Percentiles rank a stretch among this genome's conserved stretches.
Conservation (phyloP, 2,113 vertebrate genomes). For the Nestor notabilis region DNA sequence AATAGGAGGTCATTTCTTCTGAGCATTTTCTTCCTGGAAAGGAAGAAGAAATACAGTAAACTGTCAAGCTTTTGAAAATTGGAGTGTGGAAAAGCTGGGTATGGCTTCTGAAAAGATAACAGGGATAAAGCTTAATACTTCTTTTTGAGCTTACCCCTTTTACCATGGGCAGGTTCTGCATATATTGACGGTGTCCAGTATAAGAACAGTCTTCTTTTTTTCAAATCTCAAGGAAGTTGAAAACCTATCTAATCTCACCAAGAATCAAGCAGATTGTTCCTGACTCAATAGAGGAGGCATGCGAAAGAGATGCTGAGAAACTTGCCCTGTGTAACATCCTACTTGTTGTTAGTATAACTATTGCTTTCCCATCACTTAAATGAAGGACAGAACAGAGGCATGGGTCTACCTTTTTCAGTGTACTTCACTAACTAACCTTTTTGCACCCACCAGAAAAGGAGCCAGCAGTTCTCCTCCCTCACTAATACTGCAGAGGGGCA, state of each 20-base stretch:
- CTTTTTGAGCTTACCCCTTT: background rate
- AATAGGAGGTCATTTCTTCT: slow-evolving; percentile 59
- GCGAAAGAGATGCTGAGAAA: background rate
- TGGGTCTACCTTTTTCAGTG: fast-evolving
- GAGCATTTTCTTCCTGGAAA: slow-evolving; percentile 40
- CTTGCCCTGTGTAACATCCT: background rate
- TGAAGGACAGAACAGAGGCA: background rate
- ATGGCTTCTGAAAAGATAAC: background rate
- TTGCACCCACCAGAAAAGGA: background rate
- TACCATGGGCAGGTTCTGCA: background rate
- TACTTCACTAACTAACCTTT: background rate
- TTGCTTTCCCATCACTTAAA: background rate
- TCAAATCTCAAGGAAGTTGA: background rate
- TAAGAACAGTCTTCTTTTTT: background rate
- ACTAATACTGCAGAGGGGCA: background rate
- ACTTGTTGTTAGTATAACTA: background rate
- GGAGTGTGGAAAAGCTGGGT: background rate
- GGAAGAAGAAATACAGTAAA: slow-evolving; percentile 1
- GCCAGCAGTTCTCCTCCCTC: background rate
- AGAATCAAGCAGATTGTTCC: background rate
- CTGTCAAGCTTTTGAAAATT: background rate
- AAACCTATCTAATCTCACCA: background rate
- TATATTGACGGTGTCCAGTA: background rate
- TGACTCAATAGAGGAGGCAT: background rate
- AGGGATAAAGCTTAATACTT: background rate